Evolutionary conservation across 2,888 invertebrate genomes (phyloP), one percentile per base, ranked within the genome.

Genomic region (Meiosimyza platycephala): DNA sequence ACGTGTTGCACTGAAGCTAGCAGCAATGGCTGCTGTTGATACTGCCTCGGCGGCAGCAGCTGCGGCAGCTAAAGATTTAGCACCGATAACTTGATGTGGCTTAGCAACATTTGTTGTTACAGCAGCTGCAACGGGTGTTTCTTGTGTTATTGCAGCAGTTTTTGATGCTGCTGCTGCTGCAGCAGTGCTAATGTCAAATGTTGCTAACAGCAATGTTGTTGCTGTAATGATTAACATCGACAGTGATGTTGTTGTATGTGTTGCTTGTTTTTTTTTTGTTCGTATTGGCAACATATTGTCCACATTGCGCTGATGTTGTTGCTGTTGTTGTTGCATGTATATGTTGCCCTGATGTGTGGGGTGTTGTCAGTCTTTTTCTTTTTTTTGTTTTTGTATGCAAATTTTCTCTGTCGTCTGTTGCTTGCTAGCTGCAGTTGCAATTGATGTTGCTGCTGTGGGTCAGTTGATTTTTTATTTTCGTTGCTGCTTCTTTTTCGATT

Each of bases 231-330:
- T 74, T 28, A 78, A 74, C 55, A 77, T 75, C 71, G 77, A 71
- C 66, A 77, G 73, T 15, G 59, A 18, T 6, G 16, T 47, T 68
- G 68, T 55, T n/a, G 57, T 28, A 9, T 40, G 40, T 68, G 68
- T 55, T n/a, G 57, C 59, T 28, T 40, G 40, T 40, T 22, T 57
- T 40, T 6, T 16, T 50, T 55, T 48, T 50, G 57, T 28, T 70
- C 28, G 72, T 76, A 69, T 77, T 77, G 71, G 80, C 81, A 78
- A 76, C 82, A 82, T 82, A 74, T 80, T 80, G 79, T 76, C 77
- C 76, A 79, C 83, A 71, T 65, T 47, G 33, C 50, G 64, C 64
- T 55, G 60, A 51, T 15, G 60, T 22, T 63, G 68, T 6, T 51
- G 51, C 64, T 48, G 40, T 9, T 40, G 40, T 40, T 57, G 40